Base-by-base conservation (phyloP, 2,888 invertebrate genomes). In the Anagyrus pseudococci region DNA sequence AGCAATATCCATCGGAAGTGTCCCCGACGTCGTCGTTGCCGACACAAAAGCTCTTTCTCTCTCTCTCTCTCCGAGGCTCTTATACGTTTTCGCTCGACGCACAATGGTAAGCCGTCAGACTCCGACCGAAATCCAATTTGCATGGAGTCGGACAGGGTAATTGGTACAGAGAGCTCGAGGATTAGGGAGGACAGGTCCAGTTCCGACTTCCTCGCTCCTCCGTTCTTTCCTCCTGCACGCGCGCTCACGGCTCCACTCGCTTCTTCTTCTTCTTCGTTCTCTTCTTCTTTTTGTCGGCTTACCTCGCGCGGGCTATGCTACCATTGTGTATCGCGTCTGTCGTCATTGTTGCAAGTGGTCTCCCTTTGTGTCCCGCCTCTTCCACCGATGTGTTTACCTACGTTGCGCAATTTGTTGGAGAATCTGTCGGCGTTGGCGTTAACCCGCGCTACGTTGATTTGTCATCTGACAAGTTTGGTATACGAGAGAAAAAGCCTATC, bases 41-140 rank as follows among this genome's bases (percentile, higher is more conserved):
- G n/a, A n/a, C n/a, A n/a, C n/a, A n/a, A n/a, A n/a, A n/a, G n/a
- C n/a, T n/a, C n/a, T n/a, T n/a, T n/a, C n/a, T n/a, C n/a, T n/a
- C n/a, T n/a, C n/a, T n/a, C n/a, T n/a, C n/a, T n/a, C n/a, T n/a
- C n/a, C n/a, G n/a, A n/a, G n/a, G n/a, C n/a, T n/a, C n/a, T n/a
- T n/a, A n/a, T n/a, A n/a, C n/a, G n/a, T n/a, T n/a, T n/a, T n/a
- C 7, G 37, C 15, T 17, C 19, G 20, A 41, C 17, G 29, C 49
- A 58, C 58, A 63, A 55, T 58, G 58, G 63, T 26, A 29, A 26
- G 41, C 20, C 17, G 55, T 60, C 48, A 68, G 15, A 46, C 55
- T 53, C 70, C 67, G 68, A 75, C 74, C 75, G 70, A 77, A 73
- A 76, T 75, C 77, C 77, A 77, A 77, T 77, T 77, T 77, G 77